Base-by-base conservation (phyloP, 2,113 vertebrate species). In the Larimichthys crocea region DNA sequence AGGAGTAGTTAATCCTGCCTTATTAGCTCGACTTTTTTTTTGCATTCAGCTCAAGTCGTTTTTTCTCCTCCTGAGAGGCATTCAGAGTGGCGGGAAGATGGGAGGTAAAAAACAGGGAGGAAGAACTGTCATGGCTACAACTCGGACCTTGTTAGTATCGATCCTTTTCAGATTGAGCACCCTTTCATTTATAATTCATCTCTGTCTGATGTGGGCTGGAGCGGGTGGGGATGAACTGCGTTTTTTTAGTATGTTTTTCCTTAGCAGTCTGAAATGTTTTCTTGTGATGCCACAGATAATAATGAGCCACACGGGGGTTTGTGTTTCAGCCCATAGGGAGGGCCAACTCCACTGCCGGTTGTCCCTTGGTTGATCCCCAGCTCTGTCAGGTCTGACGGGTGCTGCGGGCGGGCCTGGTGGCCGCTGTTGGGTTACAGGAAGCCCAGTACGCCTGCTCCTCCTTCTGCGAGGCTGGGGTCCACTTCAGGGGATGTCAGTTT, bases 151-250 rank as follows among this genome's bases (percentile, higher is more conserved):
- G 92, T 95, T 95, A 92, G 91, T 87, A 95, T 95, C 61, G 94
- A 95, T 95, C 86, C 84, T 73, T 73, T 84, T 71, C 85, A 79
- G 91, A 92, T 90, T 79, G 89, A 92, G 90, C 83, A 78, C 85
- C 89, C 89, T 88, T 91, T 93, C 90, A 93, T 95, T 89, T 86
- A 91, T 94, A 94, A 94, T 94, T 92, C 87, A 94, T 93, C 92
- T 82, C 60, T 5, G 78, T 85, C 81, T 91, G 88, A 87, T 74
- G 74, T 69, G 57, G 82, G 80, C 42, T 22, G 76, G 52, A 65
- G 60, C 46, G 75, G 80, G 68, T 52, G 67, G 76, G 50, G 67
- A 44, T 50, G 56, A 80, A 29, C 66, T 84, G 50, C 29, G 74
- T 78, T 83, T 78, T 78, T 83, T 90, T 76, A 64, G 68, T 76